Base-by-base conservation (phyloP, 30 jellyfish, hydroid and myxozoan genomes). In the Haliclystus octoradiatus region DNA sequence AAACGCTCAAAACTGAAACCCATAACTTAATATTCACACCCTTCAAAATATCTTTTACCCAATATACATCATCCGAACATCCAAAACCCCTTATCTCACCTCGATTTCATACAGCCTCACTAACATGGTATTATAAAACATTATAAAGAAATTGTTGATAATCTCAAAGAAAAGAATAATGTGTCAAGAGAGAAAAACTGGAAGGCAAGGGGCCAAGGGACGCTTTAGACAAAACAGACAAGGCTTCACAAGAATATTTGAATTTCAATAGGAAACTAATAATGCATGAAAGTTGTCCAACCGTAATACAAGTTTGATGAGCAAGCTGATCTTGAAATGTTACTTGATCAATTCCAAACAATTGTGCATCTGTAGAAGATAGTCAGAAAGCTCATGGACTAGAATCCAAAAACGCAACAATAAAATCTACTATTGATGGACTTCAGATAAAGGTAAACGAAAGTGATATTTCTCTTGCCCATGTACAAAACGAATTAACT, bases 131-230 rank as follows among this genome's bases (percentile, higher is more conserved):
- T n/a, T n/a, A n/a, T 69, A 19, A 78, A 72, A 15, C 94, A 83
- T 52, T 78, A 84, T 69, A 78, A 83, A 66, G 76, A 61, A 19
- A 83, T 82, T 28, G 79, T 83, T n/a, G 95, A 76, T 24, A 91
- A 91, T 40, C 57, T 40, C 57, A 40, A 40, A 19, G 14, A 40
- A 19, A 40, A 40, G 57, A 40, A 40, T 40, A 40, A 40, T 40
- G 57, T 5, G 9, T 71, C 82, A 32, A 92, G 99, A 15, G 99
- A 91, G 65, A 91, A 91, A 80, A 91, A 91, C 81, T 91, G 99
- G 99, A 91, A 91, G 33, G 99, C 99, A 65, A 81, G n/a, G n/a
- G n/a, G n/a, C n/a, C n/a, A n/a, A n/a, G 82, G 87, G 99, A 91
- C 72, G 99, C 99, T 15, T 65, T 91, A 13, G 63, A 89, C 26